Evolutionary conservation across 2,797 vertebrate genomes (phyloP), one percentile per base, ranked within the genome.

Genomic region (Brachyrhaphis roseni): DNA sequence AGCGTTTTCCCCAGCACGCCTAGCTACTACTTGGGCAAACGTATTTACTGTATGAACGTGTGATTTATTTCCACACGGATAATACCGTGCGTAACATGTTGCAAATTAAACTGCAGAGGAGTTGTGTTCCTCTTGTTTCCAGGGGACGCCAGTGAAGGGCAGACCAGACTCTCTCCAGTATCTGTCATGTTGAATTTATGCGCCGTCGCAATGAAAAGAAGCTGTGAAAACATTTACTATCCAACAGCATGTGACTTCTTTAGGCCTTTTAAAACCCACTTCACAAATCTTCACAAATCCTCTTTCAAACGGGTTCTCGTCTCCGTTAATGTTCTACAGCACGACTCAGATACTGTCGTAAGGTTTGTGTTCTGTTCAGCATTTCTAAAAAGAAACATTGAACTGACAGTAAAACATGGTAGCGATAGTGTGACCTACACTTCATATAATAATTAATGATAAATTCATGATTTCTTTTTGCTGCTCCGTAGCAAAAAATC

Each of bases 151-250:
- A 78, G 76, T 86, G 81, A 92, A 92, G 89, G 91, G 73, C 89
- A 74, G 62, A 4, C 10, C 1, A 73, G 82, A 87, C 72, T 87
- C 80, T 86, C 72, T 46, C 79, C 76, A 71, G 76, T 86, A 81
- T 87, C 87, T 91, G 90, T 92, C 92, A 90, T 86, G 87, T 89
- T 64, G 12, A 13, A 68, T 81, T 81, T 70, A 59, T 46, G 49
- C 76, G 85, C 85, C 74, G 80, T 76, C 36, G 36, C 80, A 76
- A 88, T 82, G 85, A 90, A 82, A 90, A 87, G 85, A 87, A 84
- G 84, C 87, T 83, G 89, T 83, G 87, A 86, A 90, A 89, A 88
- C 86, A 91, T 92, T 90, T 82, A 78, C 78, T 85, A 79, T 86
- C 84, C 89, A 86, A 83, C 87, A 43, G 59, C 7, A 64, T 84